Percentiles rank a stretch among this genome's conserved stretches.
Conservation (phyloP, 2,888 invertebrate genomes). For the Temnothorax rugatulus region DNA sequence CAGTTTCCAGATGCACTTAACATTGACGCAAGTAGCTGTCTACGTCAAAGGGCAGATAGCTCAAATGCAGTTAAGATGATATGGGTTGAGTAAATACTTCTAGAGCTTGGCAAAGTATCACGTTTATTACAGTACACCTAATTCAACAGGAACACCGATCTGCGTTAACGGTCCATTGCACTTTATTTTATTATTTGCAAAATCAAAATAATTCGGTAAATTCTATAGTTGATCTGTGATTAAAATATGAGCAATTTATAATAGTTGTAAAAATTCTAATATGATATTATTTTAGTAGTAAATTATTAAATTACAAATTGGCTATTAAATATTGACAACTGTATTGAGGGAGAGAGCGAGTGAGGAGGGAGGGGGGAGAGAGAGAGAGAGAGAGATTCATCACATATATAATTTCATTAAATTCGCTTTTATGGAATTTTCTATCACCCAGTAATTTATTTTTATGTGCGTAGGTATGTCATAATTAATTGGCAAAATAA, state of each 20-base stretch:
- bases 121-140: background rate
- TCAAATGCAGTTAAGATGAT: slow-evolving; percentile 42
- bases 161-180: background rate
- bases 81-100: slow-evolving; percentile 16
- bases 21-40: slow-evolving; percentile 37
- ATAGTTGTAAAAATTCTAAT: background rate
- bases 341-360: no score
- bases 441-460: background rate
- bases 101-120: background rate
- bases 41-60: slow-evolving; percentile 43
- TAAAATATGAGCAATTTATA: background rate
- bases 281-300: background rate
- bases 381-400: no score
- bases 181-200: background rate
- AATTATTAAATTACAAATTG: background rate
- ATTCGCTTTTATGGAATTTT: background rate
- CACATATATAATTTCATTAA: background rate
- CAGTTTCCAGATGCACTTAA: slow-evolving; percentile 44
- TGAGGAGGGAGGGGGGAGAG: background rate
- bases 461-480: background rate
- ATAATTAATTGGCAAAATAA: background rate
- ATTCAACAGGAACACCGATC: background rate
- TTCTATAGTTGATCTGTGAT: background rate
- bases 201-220: background rate
- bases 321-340: background rate